phyloP scores from a whole-genome alignment of 2,888 invertebrate species.

The Carcina quercana region DNA sequence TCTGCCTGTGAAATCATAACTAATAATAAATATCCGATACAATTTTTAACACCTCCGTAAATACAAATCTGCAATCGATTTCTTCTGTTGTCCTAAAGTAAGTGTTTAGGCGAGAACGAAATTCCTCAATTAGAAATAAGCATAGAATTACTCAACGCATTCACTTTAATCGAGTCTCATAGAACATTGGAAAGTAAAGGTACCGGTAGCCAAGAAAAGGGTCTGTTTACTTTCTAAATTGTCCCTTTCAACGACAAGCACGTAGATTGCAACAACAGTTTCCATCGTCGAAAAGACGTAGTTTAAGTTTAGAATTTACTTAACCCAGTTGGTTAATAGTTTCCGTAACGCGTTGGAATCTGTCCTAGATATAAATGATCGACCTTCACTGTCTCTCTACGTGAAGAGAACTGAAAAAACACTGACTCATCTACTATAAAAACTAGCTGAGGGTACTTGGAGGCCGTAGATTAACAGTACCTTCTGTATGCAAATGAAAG shows the following conservation, averaged over 20 bases:
- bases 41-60: too few relatives aligned
- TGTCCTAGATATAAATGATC: conserved; percentile 55
- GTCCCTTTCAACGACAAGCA: conserved; percentile 35
- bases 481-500: too few relatives aligned
- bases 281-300: conserved; percentile 37
- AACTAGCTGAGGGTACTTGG: too few relatives aligned
- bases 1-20: too few relatives aligned
- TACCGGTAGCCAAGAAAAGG: conserved; percentile 23
- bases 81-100: too few relatives aligned
- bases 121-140: too few relatives aligned
- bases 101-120: too few relatives aligned
- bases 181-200: conserved; percentile 9
- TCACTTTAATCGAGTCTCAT: conserved; percentile 12
- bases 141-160: too few relatives aligned
- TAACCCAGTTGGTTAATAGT: conserved; percentile 47
- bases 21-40: too few relatives aligned
- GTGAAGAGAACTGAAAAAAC: conserved; percentile 42
- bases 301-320: conserved; percentile 35
- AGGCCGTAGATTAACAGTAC: too few relatives aligned
- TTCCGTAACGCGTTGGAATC: conserved; percentile 54
- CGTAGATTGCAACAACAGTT: conserved; percentile 37
- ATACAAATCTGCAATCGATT: too few relatives aligned
- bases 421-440: conserved; percentile 19
- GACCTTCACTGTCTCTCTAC: conserved; percentile 36
- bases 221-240: conserved; percentile 43